A percentile compares a stretch with the other conserved stretches of the same genome.
phyloP scores from a whole-genome alignment of 1,140 invertebrate genomes.

The Sipha flava region DNA sequence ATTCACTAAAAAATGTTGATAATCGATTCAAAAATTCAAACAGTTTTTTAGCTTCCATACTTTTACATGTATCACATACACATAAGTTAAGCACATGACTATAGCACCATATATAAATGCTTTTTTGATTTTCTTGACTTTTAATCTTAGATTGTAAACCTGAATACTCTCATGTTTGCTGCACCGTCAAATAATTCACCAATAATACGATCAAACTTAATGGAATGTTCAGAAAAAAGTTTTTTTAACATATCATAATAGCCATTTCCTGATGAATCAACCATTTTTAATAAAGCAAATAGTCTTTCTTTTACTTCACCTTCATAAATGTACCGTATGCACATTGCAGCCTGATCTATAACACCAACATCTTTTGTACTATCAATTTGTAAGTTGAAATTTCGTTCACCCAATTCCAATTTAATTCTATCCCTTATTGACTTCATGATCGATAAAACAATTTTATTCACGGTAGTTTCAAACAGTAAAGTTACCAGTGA shows the following conservation, averaged over 20 bases:
- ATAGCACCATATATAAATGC: neutral
- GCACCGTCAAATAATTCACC: neutral
- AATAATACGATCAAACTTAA: neutral
- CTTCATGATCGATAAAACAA: neutral
- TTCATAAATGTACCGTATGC: neutral
- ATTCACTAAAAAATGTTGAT: neutral
- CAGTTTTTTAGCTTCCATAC: neutral
- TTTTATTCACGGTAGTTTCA: neutral
- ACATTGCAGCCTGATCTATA: neutral
- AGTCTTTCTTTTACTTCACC: neutral
- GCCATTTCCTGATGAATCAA: neutral
- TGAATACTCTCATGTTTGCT: neutral
- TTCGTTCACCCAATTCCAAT: neutral
- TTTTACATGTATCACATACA: neutral
- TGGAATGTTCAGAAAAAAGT: constrained; percentile 5
- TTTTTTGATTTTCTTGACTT: neutral
- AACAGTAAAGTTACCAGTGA: neutral
- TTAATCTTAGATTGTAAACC: neutral
- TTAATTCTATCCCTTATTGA: neutral
- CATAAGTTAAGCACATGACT: neutral
- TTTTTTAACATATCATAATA: neutral
- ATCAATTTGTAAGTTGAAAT: neutral
- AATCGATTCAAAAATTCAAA: neutral
- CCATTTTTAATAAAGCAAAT: neutral
- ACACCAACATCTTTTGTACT: constrained; percentile 8